phyloP scores from a whole-genome alignment of 2,888 invertebrate genomes.

The Cryptophagus acutangulus region DNA sequence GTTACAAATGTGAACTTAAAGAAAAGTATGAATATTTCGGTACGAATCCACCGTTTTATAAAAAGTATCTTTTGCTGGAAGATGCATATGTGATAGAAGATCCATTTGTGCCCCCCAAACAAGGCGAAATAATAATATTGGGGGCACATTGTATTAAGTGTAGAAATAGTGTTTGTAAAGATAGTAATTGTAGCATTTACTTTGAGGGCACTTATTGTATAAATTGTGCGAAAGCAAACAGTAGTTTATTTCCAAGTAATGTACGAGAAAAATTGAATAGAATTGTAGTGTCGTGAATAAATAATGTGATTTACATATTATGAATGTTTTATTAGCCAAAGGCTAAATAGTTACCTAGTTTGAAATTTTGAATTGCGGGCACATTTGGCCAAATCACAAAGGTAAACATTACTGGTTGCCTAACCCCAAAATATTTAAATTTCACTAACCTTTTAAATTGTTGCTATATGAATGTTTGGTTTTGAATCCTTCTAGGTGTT shows the following conservation, averaged over 20 bases:
- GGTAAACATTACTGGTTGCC: too few species aligned
- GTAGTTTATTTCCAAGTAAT: conserved; percentile 63
- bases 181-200: conserved; percentile 72
- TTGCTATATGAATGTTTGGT: too few species aligned
- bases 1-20: conserved; percentile 59
- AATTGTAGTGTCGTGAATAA: conserved; percentile 24
- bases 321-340: background rate
- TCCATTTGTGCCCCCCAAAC: conserved; percentile 72
- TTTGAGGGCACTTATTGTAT: conserved; percentile 71
- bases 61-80: conserved; percentile 62
- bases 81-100: conserved; percentile 78
- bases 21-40: conserved; percentile 77
- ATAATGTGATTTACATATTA: background rate
- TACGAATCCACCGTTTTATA: conserved; percentile 66
- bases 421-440: too few species aligned
- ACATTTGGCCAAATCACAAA: too few species aligned
- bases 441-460: too few species aligned
- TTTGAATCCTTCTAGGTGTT: too few species aligned
- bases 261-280: conserved; percentile 59
- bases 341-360: too few species aligned
- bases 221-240: conserved; percentile 58
- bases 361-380: too few species aligned
- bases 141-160: conserved; percentile 74
- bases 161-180: conserved; percentile 64
- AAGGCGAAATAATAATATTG: conserved; percentile 70